These are phyloP conservation scores for Sweltsa coloradensis DNA, from an alignment of 1,140 invertebrate species.

Conservation along the genomic window DNA sequence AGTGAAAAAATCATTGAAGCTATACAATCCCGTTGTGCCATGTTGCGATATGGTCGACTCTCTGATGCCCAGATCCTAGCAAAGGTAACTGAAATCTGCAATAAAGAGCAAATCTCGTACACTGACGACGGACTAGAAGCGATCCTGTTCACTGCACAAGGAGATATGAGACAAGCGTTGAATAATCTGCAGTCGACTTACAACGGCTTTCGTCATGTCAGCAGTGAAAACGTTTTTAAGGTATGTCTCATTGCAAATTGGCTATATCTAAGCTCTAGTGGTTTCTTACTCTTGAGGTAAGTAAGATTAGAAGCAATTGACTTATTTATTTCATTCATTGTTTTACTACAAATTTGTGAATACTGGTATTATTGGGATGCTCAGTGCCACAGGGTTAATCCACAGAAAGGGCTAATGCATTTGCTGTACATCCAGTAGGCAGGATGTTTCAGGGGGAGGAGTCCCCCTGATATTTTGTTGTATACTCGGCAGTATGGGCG, in stretches of 20 bases:
- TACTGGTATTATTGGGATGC: no score
- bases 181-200: slow-evolving; percentile 97
- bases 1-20: slow-evolving; percentile 99
- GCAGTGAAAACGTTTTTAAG: slow-evolving; percentile 96
- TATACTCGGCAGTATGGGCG: no score
- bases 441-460: no score
- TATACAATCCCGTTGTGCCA: slow-evolving; percentile 96
- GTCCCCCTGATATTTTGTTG: no score
- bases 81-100: slow-evolving; percentile 62
- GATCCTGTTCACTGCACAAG: slow-evolving; percentile 95
- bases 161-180: slow-evolving; percentile 93
- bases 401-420: no score
- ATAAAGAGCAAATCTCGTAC: slow-evolving; percentile 67
- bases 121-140: slow-evolving; percentile 93
- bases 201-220: slow-evolving; percentile 88
- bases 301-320: slow-evolving; percentile 3
- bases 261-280: not conserved
- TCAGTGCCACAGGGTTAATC: no score
- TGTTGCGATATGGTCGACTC: slow-evolving; percentile 87
- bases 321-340: no score
- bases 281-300: not conserved
- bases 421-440: no score
- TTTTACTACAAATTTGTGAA: no score
- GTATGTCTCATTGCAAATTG: slow-evolving; percentile 26
- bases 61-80: slow-evolving; percentile 80